Percentiles rank a stretch among this genome's conserved stretches.
These are phyloP conservation scores for Orchestia grillus DNA, from an alignment of 1,140 invertebrate species.

Conservation along the genomic window DNA sequence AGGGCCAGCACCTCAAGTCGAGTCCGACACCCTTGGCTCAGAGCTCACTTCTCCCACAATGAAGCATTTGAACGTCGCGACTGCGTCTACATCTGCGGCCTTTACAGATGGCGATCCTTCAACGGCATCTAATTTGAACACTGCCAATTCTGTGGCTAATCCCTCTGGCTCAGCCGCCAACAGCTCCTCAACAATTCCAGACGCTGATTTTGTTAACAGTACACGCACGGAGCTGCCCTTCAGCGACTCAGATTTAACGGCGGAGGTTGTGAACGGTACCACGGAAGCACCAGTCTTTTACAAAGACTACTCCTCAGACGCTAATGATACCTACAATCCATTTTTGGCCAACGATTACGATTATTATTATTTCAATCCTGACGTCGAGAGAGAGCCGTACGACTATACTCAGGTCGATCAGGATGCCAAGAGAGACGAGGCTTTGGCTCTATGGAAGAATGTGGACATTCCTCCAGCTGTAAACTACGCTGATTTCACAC, in stretches of 20 bases:
- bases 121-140: background rate
- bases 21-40: background rate
- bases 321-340: constrained; percentile 27
- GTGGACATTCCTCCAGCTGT: constrained; percentile 31
- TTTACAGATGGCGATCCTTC: background rate
- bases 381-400: constrained; percentile 35
- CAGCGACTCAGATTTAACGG: background rate
- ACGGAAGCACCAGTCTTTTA: background rate
- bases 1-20: background rate
- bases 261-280: background rate
- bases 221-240: constrained; percentile 16
- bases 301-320: background rate
- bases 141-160: background rate
- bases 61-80: background rate
- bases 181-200: background rate
- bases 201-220: background rate
- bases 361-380: constrained; percentile 39
- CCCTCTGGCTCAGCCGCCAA: background rate
- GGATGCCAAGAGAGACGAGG: background rate
- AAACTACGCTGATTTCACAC: background rate
- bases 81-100: too few relatives aligned
- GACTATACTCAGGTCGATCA: constrained; percentile 22
- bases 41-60: background rate
- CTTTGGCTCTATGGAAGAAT: constrained; percentile 9
- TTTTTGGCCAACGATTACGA: constrained; percentile 45